Evolutionary conservation across 2,113 vertebrate species (phyloP), one percentile per base, ranked within the genome.

Genomic region (Bothrops jararaca): DNA sequence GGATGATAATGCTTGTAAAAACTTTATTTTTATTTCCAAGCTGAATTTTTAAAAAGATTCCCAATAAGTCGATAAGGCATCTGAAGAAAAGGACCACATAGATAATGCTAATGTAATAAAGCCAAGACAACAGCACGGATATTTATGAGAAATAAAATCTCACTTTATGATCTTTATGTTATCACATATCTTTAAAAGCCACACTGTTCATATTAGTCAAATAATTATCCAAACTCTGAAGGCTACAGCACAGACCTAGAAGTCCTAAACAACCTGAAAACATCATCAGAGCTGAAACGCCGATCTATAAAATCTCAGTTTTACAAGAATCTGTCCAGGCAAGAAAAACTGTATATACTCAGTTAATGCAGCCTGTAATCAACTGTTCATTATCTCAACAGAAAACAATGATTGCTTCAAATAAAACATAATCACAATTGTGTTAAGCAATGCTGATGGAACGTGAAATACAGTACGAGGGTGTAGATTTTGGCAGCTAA

Each of bases 371-470:
- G 57, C 92, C 18, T 64, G 0, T 88, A 93, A 95, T 94, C 24
- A 91, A 29, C 5, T 0, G 54, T 93, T 94, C 93, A 86, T 90
- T 95, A 94, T 56, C 94, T 92, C 13, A 56, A 96, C 91, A 93
- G 91, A 94, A 58, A 34, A 80, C 74, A 80, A 42, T 80, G 74
- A 80, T 39, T 80, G 74, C 74, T 80, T 80, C 74, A 80, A 42
- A 93, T 95, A 92, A 6, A 94, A 80, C 0, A 91, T 94, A 91
- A 94, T n/a, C 90, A 95, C 91, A 92, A 91, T 1, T 48, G 29
- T 52, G 52, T 52, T 58, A 74, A 90, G 50, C 18, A 6, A 34
- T 69, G 7, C 29, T 89, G 18, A 89, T 57, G 39, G 24, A 90
- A 64, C 48, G 45, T 64, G 57, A 48, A 45, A 64, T 64, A 64